Evolutionary conservation across 2,888 invertebrate species (phyloP).

Genomic region (Anthoptus insignis): DNA sequence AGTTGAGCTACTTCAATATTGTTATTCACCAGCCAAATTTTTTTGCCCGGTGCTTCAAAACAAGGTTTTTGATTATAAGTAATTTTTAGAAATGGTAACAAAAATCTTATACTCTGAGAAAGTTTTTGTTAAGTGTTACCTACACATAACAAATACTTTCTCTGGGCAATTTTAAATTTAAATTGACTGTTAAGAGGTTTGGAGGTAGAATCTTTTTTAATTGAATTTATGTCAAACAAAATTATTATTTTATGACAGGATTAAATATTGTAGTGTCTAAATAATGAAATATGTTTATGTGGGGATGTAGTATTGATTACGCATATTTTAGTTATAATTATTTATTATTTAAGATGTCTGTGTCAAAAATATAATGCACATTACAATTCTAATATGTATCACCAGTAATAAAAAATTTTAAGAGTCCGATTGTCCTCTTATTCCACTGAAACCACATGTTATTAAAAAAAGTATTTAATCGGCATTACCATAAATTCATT

Average conservation of each 20-base stretch:
- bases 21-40: conserved; percentile 12
- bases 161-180: background rate
- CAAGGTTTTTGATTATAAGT: too few species aligned
- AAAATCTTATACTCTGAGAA: too few species aligned
- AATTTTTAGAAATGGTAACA: too few species aligned
- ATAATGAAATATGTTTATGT: too few species aligned
- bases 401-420: conserved; percentile 44
- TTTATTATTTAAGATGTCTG: conserved; percentile 33
- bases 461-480: conserved; percentile 82
- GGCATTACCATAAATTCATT: conserved; percentile 71
- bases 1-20: background rate
- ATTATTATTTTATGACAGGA: too few species aligned
- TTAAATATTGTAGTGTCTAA: too few species aligned
- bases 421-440: conserved; percentile 35
- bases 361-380: conserved; percentile 37
- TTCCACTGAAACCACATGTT: conserved; percentile 56
- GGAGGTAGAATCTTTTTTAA: background rate
- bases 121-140: too few species aligned
- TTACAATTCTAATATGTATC: conserved; percentile 32
- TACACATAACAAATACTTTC: too few species aligned
- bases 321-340: conserved; percentile 29
- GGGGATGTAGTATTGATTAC: conserved; percentile 27
- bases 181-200: background rate
- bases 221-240: background rate
- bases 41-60: conserved; percentile 15